Conservation (phyloP, 2,888 invertebrate species). For the Melanotus villosus region DNA sequence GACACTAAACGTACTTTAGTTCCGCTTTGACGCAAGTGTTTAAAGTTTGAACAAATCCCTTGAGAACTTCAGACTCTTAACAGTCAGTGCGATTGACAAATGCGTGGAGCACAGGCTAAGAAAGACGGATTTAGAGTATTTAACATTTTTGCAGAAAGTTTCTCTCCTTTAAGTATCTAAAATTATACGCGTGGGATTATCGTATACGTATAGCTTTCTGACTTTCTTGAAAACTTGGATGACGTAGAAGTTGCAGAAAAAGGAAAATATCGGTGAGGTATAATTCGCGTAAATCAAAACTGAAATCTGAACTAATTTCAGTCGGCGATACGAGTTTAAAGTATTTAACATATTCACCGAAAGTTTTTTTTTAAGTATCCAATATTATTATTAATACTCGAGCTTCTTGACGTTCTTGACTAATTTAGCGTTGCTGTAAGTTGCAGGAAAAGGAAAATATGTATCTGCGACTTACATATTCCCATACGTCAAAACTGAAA, state of each 20-base stretch:
- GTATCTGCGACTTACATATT: too few relatives aligned
- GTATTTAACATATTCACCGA: too few relatives aligned
- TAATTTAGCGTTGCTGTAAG: too few relatives aligned
- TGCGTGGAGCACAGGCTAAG: slow-evolving; percentile 23
- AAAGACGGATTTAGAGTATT: slow-evolving; percentile 26
- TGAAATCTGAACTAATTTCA: too few relatives aligned
- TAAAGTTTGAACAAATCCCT: slow-evolving; percentile 40
- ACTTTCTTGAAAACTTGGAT: background rate
- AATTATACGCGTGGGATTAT: slow-evolving; percentile 4
- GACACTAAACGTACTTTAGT: slow-evolving; percentile 32
- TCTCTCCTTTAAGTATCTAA: background rate
- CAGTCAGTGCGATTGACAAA: slow-evolving; percentile 39
- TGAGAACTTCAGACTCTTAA: slow-evolving; percentile 31
- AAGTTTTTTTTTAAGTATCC: too few relatives aligned
- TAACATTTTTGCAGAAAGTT: slow-evolving; percentile 19
- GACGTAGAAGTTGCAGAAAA: background rate
- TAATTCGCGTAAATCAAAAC: too few relatives aligned
- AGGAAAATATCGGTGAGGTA: background rate
- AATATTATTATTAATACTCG: too few relatives aligned
- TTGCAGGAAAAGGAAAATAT: too few relatives aligned
- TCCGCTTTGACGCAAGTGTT: slow-evolving; percentile 35
- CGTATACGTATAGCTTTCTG: background rate
- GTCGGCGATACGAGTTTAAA: too few relatives aligned
- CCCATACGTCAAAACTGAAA: too few relatives aligned
- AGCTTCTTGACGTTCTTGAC: too few relatives aligned